These are phyloP conservation scores for Palaemon carinicauda DNA, from an alignment of 1,140 invertebrate species.

Conservation along the genomic window DNA sequence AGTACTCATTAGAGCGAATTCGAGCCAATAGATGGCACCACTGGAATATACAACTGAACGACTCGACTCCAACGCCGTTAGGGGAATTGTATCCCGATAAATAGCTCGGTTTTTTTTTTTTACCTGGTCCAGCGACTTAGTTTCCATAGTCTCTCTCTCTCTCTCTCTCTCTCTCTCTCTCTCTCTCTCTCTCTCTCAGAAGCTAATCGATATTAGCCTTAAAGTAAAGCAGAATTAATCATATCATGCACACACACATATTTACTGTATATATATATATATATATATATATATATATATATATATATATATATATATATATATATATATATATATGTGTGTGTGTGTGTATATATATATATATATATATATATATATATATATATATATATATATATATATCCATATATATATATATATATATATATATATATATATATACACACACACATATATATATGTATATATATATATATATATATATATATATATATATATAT, in stretches of 20 bases:
- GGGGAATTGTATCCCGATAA: too few relatives aligned
- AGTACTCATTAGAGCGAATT: too few relatives aligned
- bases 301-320: not conserved
- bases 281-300: not conserved
- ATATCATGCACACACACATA: not conserved
- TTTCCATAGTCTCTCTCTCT: too few relatives aligned
- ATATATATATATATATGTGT: not conserved
- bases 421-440: not conserved
- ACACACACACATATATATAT: not conserved
- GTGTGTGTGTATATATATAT: not conserved
- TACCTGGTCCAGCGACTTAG: too few relatives aligned
- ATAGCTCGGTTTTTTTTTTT: too few relatives aligned
- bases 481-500: not conserved
- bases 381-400: conserved; percentile 2
- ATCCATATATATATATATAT: not conserved
- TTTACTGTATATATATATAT: not conserved
- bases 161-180: too few relatives aligned
- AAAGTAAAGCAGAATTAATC: not conserved
- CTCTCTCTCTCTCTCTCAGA: too few relatives aligned
- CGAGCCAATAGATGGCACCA: too few relatives aligned
- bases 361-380: conserved; percentile 9
- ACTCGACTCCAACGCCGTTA: too few relatives aligned
- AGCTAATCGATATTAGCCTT: too few relatives aligned
- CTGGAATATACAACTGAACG: too few relatives aligned
- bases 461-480: not conserved